Conservation (phyloP, 92 coral and sea anemone species). For the Umimayanthus chanpuru region DNA sequence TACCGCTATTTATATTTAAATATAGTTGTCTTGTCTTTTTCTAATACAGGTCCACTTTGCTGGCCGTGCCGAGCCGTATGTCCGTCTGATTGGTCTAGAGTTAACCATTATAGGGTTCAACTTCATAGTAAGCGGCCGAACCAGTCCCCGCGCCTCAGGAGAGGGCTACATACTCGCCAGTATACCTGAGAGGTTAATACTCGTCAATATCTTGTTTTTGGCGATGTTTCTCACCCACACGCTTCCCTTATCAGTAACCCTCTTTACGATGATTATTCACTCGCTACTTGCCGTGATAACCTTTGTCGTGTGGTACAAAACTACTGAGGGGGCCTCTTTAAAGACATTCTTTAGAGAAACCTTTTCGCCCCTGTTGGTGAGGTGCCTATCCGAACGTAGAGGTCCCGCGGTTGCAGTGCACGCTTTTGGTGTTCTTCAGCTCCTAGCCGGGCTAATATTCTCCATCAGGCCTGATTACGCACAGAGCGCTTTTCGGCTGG, state of each 20-base stretch:
- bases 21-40: neutral
- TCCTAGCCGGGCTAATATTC: conserved; percentile 39
- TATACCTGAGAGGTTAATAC: conserved; percentile 42
- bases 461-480: conserved; percentile 39
- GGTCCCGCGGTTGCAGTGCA: conserved; percentile 43
- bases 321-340: conserved; percentile 40
- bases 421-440: conserved; percentile 46
- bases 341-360: conserved; percentile 31
- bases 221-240: conserved; percentile 10
- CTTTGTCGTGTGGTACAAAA: conserved; percentile 48
- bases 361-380: conserved; percentile 33
- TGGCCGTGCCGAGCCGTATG: conserved; percentile 25
- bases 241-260: conserved; percentile 37
- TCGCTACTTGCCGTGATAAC: conserved; percentile 39
- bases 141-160: conserved; percentile 38
- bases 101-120: conserved; percentile 27
- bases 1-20: neutral
- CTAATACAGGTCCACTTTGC: conserved; percentile 29
- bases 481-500: conserved; percentile 33
- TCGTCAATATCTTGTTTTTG: conserved; percentile 18
- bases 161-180: conserved; percentile 49
- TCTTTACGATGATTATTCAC: conserved; percentile 25
- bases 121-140: conserved; percentile 37
- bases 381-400: conserved; percentile 44
- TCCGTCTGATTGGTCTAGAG: conserved; percentile 36